These are phyloP conservation scores for Leucophenga maculata DNA, from an alignment of 2,888 invertebrate genomes.

Conservation along the genomic window DNA sequence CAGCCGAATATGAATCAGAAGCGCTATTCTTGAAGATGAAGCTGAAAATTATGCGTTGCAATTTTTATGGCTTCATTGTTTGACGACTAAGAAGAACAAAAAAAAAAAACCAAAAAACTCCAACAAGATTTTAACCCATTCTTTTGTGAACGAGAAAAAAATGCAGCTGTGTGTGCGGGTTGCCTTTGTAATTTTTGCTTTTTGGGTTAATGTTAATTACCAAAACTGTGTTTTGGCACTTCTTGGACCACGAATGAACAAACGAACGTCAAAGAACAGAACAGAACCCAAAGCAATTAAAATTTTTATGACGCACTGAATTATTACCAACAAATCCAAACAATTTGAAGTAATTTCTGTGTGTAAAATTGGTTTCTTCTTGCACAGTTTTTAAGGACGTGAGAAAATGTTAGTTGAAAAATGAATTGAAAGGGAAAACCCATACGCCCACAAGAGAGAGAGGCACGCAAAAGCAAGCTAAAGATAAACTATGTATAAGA, in stretches of 20 bases:
- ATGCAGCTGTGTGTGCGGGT: too few species aligned
- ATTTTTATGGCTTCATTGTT: constrained; percentile 67
- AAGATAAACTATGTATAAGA: not conserved
- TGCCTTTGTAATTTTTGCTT: constrained; percentile 19
- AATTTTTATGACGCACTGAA: constrained; percentile 64
- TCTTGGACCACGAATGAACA: constrained; percentile 5
- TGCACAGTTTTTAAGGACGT: constrained; percentile 14
- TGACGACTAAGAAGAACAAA: constrained; percentile 24
- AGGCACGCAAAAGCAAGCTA: constrained; percentile 4
- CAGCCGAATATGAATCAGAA: not conserved
- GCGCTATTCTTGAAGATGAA: not conserved
- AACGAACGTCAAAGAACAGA: too few species aligned
- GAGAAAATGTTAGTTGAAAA: constrained; percentile 7
- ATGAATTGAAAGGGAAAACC: constrained; percentile 4
- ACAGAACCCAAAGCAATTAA: constrained; percentile 62
- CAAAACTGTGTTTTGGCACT: constrained; percentile 43
- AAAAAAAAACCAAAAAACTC: too few species aligned
- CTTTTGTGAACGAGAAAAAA: too few species aligned
- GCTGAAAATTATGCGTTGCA: constrained; percentile 65
- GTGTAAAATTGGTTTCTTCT: not conserved
- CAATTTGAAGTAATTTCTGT: constrained; percentile 60
- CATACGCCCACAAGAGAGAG: not conserved
- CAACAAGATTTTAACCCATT: not conserved
- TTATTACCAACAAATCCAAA: constrained; percentile 64
- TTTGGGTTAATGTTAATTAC: constrained; percentile 64